These are phyloP conservation scores for Alosa sapidissima DNA, from an alignment of 2,797 vertebrate genomes.

Conservation along the genomic window DNA sequence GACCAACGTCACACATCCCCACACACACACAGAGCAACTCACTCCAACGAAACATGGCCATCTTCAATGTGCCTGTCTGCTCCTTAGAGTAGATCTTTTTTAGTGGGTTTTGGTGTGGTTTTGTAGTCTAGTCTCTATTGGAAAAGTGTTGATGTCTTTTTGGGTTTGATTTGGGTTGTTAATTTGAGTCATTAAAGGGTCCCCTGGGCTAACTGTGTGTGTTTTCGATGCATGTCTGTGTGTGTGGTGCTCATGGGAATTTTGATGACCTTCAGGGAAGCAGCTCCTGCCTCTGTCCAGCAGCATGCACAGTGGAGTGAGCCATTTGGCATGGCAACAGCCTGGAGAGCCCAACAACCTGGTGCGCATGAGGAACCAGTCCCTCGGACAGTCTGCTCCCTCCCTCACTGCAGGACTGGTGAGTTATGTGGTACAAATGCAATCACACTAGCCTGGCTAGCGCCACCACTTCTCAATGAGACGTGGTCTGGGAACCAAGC, in stretches of 20 bases:
- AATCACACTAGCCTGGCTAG: too few species aligned
- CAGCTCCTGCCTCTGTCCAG: slow-evolving; percentile 91
- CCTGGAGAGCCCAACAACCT: slow-evolving; percentile 86
- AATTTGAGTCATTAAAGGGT: too few species aligned
- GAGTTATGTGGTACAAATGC: slow-evolving; percentile 48
- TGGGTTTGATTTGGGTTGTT: not conserved
- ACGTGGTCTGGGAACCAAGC: too few species aligned
- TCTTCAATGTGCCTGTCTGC: too few species aligned
- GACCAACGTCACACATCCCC: not conserved
- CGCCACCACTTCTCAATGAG: too few species aligned
- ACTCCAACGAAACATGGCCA: not conserved
- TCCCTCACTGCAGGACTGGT: slow-evolving; percentile 95
- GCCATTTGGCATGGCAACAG: slow-evolving; percentile 81
- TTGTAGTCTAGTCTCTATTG: too few species aligned
- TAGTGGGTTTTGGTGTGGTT: too few species aligned
- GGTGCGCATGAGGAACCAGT: slow-evolving; percentile 93
- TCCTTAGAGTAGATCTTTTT: too few species aligned
- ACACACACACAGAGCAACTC: slow-evolving; percentile 24
- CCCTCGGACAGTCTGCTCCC: slow-evolving; percentile 91
- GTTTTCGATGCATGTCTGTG: not conserved
- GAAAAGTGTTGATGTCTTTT: too few species aligned
- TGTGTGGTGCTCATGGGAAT: not conserved
- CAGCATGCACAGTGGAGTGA: slow-evolving; percentile 86
- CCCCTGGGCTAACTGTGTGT: not conserved
- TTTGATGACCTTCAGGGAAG: slow-evolving; percentile 77